These are phyloP conservation scores for Parapsyche elsis DNA, from an alignment of 1,140 invertebrate genomes.

Conservation along the genomic window DNA sequence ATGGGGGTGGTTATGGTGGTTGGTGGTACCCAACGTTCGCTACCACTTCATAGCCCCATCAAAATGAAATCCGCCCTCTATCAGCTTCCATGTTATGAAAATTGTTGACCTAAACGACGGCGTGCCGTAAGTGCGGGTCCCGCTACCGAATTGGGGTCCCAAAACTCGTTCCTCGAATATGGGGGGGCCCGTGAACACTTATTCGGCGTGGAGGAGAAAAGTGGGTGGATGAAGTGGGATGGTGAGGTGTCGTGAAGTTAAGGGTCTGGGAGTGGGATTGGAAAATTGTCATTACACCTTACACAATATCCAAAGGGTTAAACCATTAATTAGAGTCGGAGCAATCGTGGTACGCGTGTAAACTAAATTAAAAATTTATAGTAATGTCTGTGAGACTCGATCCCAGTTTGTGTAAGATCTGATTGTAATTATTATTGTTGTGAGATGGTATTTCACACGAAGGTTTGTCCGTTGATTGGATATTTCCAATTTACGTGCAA, in stretches of 20 bases:
- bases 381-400: no score
- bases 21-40: slow-evolving; percentile 13
- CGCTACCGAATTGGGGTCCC: background rate
- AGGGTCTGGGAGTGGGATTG: background rate
- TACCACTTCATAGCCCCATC: slow-evolving; percentile 42
- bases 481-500: no score
- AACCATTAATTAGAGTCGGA: background rate
- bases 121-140: background rate
- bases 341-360: no score
- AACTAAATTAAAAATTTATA: no score
- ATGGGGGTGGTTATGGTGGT: background rate
- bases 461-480: no score
- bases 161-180: background rate
- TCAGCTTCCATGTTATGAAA: slow-evolving; percentile 40
- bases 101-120: slow-evolving; percentile 31
- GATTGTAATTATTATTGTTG: no score
- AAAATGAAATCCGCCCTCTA: slow-evolving; percentile 41
- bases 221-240: no score
- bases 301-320: slow-evolving; percentile 6
- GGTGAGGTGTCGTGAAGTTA: no score
- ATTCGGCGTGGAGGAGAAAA: no score
- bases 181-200: no score
- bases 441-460: no score
- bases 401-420: no score
- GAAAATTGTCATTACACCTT: slow-evolving; percentile 20